Percentiles rank a stretch among this genome's conserved stretches.
These are phyloP conservation scores for Macrotus californicus DNA, from an alignment of 2,113 vertebrate genomes.

Conservation along the genomic window DNA sequence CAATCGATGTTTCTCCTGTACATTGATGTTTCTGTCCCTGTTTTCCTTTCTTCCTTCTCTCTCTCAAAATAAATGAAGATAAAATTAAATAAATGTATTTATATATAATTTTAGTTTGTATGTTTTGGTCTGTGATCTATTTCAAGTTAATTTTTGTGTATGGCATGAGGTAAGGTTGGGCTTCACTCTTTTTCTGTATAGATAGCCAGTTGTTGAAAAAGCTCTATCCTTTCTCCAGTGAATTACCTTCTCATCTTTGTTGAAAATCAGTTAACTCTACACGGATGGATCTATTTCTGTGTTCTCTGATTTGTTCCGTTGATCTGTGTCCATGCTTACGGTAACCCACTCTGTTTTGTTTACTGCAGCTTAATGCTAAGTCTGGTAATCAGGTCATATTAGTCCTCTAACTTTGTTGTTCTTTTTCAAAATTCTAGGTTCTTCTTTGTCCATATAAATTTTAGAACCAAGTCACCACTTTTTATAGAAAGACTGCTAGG, in stretches of 20 bases:
- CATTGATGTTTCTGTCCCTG: too few species aligned
- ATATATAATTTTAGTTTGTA: not conserved
- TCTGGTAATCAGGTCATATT: not conserved
- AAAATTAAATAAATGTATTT: too few species aligned
- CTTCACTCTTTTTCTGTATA: not conserved
- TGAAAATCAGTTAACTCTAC: not conserved
- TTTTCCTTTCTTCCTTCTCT: too few species aligned
- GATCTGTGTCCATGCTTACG: not conserved
- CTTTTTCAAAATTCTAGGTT: not conserved
- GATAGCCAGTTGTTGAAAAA: not conserved
- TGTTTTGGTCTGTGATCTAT: not conserved
- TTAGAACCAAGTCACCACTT: not conserved
- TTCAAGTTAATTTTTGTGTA: constrained; percentile 4
- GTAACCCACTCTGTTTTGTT: not conserved
- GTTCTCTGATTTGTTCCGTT: not conserved
- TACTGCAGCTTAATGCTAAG: not conserved
- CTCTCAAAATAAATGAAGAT: too few species aligned
- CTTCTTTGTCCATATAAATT: not conserved
- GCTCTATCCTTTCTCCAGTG: not conserved
- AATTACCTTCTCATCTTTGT: not conserved
- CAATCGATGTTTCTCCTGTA: too few species aligned
- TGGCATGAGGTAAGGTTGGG: not conserved
- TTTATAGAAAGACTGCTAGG: not conserved
- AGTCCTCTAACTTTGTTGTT: not conserved
- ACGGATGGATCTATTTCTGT: not conserved